Base-by-base conservation (phyloP, 1,140 invertebrate genomes). In the Caenorhabditis remanei region DNA sequence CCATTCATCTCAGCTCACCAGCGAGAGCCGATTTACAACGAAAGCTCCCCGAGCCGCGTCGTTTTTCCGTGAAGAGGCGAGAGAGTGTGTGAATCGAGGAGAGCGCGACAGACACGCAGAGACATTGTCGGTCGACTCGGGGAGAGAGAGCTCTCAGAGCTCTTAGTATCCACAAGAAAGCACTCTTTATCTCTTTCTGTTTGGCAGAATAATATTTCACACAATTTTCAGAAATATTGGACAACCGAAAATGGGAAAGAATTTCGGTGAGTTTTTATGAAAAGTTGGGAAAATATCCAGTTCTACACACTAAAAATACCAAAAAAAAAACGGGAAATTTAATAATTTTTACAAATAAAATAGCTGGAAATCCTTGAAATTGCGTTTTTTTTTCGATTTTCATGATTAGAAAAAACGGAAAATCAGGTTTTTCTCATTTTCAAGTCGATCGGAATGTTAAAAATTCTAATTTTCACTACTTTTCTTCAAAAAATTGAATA, bases 61-160 rank as follows among this genome's bases (percentile, higher is more conserved):
- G 32, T 63, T 63, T 63, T 63, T 63, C 61, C 9, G 61, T 63
- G 61, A 63, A 63, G 61, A 32, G 61, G 21, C 13, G 40, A 71
- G n/a, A 79, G 4, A 79, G 71, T 24, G 71, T 24, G 71, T 24
- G 71, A 79, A 79, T 79, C 71, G 71, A 19, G 46, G 71, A 79
- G 71, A 24, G 24, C 41, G 19, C 41, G 32, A 48, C 14, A 71
- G 43, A 71, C 13, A 61, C 32, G 32, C 24, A 67, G 63, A 67
- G 63, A 67, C 50, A 79, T 79, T 13, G 71, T 79, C 71, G 71
- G 53, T 79, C 71, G 41, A n/a, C 16, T 6, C 43, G 71, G 11
- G n/a, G 43, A 46, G 19, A 79, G 71, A n/a, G n/a, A 32, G 6
- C n/a, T 50, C 40, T 2, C 8, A 63, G 65, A 40, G 46, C 16